Conservation (phyloP, 1,140 invertebrate genomes). For the Myzus persicae region DNA sequence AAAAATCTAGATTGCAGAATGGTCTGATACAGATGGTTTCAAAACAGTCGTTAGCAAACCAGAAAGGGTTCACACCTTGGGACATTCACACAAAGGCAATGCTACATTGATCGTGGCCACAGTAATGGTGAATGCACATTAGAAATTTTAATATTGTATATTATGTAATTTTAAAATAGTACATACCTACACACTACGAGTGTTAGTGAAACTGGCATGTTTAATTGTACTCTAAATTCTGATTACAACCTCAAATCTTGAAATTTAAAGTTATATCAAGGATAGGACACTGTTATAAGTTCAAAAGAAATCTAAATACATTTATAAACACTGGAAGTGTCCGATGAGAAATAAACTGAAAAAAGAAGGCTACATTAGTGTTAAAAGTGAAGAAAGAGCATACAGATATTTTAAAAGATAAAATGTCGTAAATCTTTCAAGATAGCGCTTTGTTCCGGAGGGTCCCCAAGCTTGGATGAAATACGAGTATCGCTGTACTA, state of each 20-base stretch:
- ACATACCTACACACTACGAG: neutral
- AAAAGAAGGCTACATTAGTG: slow-evolving; percentile 8
- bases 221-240: neutral
- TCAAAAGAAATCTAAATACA: neutral
- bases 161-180: neutral
- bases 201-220: neutral
- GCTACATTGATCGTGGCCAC: slow-evolving; percentile 43
- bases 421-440: slow-evolving; percentile 49
- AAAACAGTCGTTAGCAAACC: slow-evolving; percentile 80
- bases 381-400: slow-evolving; percentile 9
- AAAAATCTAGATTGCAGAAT: slow-evolving; percentile 81
- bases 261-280: neutral
- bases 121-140: neutral
- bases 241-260: neutral
- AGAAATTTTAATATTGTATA: neutral
- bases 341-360: neutral
- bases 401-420: slow-evolving; percentile 50
- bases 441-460: slow-evolving; percentile 39
- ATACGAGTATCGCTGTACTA: slow-evolving; percentile 34
- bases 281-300: neutral
- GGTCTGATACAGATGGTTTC: slow-evolving; percentile 86
- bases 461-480: slow-evolving; percentile 29
- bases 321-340: neutral
- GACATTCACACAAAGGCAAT: slow-evolving; percentile 56
- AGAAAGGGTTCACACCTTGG: slow-evolving; percentile 63